phyloP scores from a whole-genome alignment of 1,140 invertebrate genomes.

The Drosophila tsacasi region DNA sequence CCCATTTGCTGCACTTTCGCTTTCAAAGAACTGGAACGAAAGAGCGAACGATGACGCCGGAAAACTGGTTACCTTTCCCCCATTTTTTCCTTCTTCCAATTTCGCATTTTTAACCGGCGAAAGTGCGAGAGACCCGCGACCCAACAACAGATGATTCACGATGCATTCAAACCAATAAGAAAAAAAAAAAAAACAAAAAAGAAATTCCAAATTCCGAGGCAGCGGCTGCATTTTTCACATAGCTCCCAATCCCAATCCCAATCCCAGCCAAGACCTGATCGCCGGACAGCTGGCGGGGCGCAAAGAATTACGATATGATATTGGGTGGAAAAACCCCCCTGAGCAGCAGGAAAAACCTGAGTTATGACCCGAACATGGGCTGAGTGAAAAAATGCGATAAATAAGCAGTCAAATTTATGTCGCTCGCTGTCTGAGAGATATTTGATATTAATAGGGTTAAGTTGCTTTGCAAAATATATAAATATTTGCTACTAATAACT shows the following conservation, averaged over 20 bases:
- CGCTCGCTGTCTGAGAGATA: background rate
- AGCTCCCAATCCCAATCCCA: background rate
- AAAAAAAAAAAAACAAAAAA: background rate
- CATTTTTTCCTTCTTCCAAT: background rate
- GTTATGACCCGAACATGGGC: constrained; percentile 1
- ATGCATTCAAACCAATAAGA: constrained; percentile 8
- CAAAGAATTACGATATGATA: constrained; percentile 11
- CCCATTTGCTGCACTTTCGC: constrained; percentile 22
- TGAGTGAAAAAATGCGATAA: constrained; percentile 19
- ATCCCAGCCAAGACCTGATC: constrained; percentile 15
- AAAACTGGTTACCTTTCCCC: constrained; percentile 37
- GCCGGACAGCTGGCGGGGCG: constrained; percentile 4
- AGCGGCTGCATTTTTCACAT: constrained; percentile 36
- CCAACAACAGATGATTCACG: constrained; percentile 25
- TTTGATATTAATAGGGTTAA: background rate
- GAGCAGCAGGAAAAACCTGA: constrained; percentile 6
- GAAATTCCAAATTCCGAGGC: constrained; percentile 23
- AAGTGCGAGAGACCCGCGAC: constrained; percentile 19
- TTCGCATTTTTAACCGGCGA: constrained; percentile 12
- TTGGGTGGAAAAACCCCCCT: constrained; percentile 5
- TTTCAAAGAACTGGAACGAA: constrained; percentile 25
- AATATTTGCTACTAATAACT: background rate
- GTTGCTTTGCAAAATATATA: background rate
- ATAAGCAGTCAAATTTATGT: constrained; percentile 3
- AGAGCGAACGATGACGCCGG: background rate